A percentile compares a stretch with the other conserved stretches of the same genome.
Evolutionary conservation across 2,888 invertebrate species (phyloP).

Genomic region (Nemapogon koenigi): DNA sequence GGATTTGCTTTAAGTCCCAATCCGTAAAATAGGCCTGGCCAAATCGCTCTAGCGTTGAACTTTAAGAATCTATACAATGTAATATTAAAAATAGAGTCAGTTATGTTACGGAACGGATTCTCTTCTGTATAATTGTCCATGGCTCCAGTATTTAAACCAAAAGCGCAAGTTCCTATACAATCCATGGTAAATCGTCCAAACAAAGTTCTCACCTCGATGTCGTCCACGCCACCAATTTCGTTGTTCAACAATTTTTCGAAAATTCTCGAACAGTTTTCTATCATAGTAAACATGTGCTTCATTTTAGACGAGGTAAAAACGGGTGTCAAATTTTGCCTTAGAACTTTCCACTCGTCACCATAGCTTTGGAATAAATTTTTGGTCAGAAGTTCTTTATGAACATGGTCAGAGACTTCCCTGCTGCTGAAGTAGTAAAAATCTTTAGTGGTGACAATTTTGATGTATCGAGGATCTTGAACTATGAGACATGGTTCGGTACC

Average conservation of each 20-base stretch:
- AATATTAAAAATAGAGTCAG: constrained; percentile 18
- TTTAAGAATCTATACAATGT: constrained; percentile 18
- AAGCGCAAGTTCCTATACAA: constrained; percentile 24
- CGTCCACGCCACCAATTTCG: constrained; percentile 14
- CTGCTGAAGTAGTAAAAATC: constrained; percentile 24
- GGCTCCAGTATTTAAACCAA: constrained; percentile 25
- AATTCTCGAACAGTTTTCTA: constrained; percentile 19
- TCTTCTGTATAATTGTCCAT: constrained; percentile 19
- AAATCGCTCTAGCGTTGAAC: constrained; percentile 12
- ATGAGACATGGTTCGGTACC: constrained; percentile 17
- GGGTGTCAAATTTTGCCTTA: constrained; percentile 23
- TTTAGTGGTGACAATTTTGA: constrained; percentile 23
- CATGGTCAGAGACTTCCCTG: constrained; percentile 20
- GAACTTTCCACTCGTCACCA: constrained; percentile 23
- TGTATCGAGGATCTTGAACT: constrained; percentile 21
- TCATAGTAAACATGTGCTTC: constrained; percentile 26
- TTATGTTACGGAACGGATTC: constrained; percentile 24
- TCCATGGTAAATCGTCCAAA: constrained; percentile 26
- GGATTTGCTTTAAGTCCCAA: constrained; percentile 9
- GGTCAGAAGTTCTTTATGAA: constrained; percentile 19
- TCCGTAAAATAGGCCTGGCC: constrained; percentile 14
- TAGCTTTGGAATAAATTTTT: constrained; percentile 22
- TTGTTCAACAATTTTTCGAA: constrained; percentile 19
- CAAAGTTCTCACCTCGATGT: constrained; percentile 17
- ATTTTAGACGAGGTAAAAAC: constrained; percentile 23